A percentile compares a stretch with the other conserved stretches of the same genome.
Evolutionary conservation across 1,140 invertebrate species (phyloP).

Genomic region (Trigoniulus corallinus): DNA sequence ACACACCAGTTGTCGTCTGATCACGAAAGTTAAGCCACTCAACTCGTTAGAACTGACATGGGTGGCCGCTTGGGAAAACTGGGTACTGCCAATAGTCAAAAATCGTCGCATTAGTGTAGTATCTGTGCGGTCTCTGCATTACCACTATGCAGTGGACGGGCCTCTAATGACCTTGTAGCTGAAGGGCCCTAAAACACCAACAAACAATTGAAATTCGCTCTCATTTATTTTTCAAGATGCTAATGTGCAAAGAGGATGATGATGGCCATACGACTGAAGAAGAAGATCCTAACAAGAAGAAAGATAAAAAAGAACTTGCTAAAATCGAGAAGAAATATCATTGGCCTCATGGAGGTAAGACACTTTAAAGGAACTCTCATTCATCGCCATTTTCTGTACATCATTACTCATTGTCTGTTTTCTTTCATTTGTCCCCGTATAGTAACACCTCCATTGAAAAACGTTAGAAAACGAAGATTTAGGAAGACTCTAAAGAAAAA

Average conservation of each 20-base stretch:
- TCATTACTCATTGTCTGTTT: not conserved
- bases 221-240: conserved; percentile 28
- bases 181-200: too few species aligned
- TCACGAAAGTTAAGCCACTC: too few species aligned
- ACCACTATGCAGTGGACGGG: too few species aligned
- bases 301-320: conserved; percentile 72
- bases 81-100: too few species aligned
- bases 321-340: conserved; percentile 90
- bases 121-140: too few species aligned
- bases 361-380: not conserved
- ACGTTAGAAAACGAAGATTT: conserved; percentile 80
- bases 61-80: too few species aligned
- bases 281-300: conserved; percentile 54
- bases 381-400: not conserved
- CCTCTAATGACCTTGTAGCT: too few species aligned
- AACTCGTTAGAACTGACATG: too few species aligned
- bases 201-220: not conserved
- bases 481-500: conserved; percentile 93
- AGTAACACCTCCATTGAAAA: conserved; percentile 83
- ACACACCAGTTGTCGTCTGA: too few species aligned
- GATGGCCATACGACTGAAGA: conserved; percentile 62
- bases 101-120: too few species aligned
- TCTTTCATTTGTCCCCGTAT: conserved; percentile 10
- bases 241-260: conserved; percentile 56
- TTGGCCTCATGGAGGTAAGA: conserved; percentile 62